Conservation (phyloP, 1,140 invertebrate genomes). For the Plodia interpunctella region DNA sequence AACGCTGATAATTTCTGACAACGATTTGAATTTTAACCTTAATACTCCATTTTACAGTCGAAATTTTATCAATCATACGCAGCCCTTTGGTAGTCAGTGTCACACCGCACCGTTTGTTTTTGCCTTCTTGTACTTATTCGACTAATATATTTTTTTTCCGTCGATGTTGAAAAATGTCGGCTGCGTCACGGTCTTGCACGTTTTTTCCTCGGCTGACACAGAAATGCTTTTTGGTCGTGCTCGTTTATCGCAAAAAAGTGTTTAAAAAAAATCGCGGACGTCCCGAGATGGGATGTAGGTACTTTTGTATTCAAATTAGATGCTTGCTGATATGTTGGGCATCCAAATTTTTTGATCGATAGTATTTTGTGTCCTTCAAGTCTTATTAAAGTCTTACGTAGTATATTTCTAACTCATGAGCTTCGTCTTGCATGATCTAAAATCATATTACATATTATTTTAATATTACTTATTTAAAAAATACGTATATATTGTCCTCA, state of each 20-base stretch:
- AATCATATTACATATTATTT: no score
- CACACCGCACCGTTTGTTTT: constrained; percentile 39
- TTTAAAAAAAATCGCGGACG: constrained; percentile 56
- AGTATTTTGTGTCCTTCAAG: no score
- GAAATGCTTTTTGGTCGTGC: constrained; percentile 71
- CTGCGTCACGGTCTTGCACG: constrained; percentile 50
- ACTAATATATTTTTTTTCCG: constrained; percentile 52
- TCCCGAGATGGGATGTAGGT: constrained; percentile 27
- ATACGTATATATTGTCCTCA: no score
- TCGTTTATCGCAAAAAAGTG: constrained; percentile 55
- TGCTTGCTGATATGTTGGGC: background rate
- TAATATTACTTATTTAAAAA: no score
- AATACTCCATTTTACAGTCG: constrained; percentile 34
- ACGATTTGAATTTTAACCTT: constrained; percentile 51
- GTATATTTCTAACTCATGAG: no score
- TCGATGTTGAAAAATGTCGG: constrained; percentile 67
- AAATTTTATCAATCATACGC: constrained; percentile 21
- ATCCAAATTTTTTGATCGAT: no score
- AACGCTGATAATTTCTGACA: constrained; percentile 45
- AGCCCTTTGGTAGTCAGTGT: constrained; percentile 16
- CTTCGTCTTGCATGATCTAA: no score
- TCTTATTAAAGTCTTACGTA: no score
- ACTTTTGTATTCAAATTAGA: constrained; percentile 51
- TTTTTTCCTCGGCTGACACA: constrained; percentile 57
- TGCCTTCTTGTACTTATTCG: constrained; percentile 42